phyloP scores from a whole-genome alignment of 2,888 invertebrate genomes.

The Ecliptopera silaceata region DNA sequence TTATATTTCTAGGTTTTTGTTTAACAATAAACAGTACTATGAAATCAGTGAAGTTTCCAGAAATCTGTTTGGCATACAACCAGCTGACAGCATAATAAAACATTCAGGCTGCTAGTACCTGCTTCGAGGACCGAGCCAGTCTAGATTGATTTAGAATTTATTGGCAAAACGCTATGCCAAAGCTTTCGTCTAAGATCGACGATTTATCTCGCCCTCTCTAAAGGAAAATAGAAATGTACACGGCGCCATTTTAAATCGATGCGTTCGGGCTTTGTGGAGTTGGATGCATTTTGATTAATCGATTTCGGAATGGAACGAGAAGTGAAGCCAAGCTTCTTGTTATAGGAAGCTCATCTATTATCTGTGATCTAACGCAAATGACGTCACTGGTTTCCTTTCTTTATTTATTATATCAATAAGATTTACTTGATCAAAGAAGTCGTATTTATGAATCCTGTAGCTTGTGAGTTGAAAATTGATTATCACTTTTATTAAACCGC shows the following conservation, averaged over 20 bases:
- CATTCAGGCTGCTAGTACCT: conserved; percentile 19
- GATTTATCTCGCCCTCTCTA: conserved; percentile 59
- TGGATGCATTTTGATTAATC: conserved; percentile 35
- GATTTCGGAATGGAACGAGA: conserved; percentile 22
- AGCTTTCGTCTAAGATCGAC: conserved; percentile 65
- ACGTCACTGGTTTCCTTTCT: neutral
- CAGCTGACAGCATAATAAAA: conserved; percentile 23
- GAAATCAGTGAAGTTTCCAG: conserved; percentile 3
- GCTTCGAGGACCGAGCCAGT: conserved; percentile 37
- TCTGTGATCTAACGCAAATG: neutral
- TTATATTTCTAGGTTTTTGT: neutral
- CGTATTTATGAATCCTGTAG: no score
- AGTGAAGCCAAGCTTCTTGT: conserved; percentile 1
- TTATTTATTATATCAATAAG: no score
- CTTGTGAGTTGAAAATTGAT: no score
- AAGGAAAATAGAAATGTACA: conserved; percentile 36
- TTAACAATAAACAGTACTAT: neutral
- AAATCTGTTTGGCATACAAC: conserved; percentile 21
- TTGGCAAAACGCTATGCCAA: conserved; percentile 64
- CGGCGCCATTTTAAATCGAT: conserved; percentile 33
- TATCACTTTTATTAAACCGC: no score
- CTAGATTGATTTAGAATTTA: conserved; percentile 75
- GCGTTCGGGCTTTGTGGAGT: conserved; percentile 31
- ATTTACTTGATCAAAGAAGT: no score
- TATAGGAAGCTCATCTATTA: neutral